Base-by-base conservation (phyloP, 2,888 invertebrate species). In the Blera fallax region DNA sequence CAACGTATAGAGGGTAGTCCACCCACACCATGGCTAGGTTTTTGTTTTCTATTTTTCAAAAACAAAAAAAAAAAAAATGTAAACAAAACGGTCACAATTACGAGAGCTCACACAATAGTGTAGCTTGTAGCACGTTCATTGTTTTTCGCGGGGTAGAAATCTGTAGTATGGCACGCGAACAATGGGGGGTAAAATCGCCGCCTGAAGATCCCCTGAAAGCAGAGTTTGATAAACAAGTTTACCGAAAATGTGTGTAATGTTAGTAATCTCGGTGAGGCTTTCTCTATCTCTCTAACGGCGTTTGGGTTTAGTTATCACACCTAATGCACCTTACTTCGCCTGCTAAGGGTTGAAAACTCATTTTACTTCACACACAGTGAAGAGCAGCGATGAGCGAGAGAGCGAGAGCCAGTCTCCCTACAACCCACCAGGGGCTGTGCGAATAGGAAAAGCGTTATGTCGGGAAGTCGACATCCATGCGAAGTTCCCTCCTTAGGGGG, bases 371-470 rank as follows among this genome's bases (percentile, higher is more conserved):
- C 54, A 72, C 64, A 70, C 62, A 40, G 14, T 34, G 45, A 58
- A 32, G 27, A 72, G 45, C 72, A 85, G 56, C 76, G 54, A 48
- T 64, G 85, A 85, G 85, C 81, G 81, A 85, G 81, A 85, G 76
- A 85, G 85, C 67, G 48, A 72, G 60, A 70, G 6, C 14, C 65
- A 62, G 60, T 67, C 76, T 60, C 67, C 81, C 76, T 76, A 54
- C 37, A 67, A 34, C 45, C 60, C 74, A 69, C 34, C 58, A 45
- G 24, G 60, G 77, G 67, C 72, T 85, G 80, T 80, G 81, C 81
- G 81, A 85, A 85, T 85, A 72, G 85, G 81, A 85, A 80, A 85
- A 72, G 76, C 77, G 67, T 77, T 85, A 40, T 81, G 56, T 72
- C 76, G 65, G 72, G 72, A 85, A 85, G 81, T 67, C 72, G 52